Percentiles rank a stretch among this genome's conserved stretches.
Evolutionary conservation across 2,797 vertebrate species (phyloP).

Genomic region (Anguilla anguilla): DNA sequence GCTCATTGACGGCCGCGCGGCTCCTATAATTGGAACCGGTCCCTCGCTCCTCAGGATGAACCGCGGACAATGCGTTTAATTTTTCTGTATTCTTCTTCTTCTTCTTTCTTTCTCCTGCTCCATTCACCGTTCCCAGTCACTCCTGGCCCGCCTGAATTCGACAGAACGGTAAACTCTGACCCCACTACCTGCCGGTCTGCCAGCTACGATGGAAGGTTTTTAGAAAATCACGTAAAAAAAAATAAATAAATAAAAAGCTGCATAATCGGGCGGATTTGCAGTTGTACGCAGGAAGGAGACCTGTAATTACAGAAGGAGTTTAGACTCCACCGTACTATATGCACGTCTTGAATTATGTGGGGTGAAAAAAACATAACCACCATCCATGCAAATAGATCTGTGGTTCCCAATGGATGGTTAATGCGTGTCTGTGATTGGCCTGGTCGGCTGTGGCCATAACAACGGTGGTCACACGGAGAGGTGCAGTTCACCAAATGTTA

Average conservation of each 20-base stretch:
- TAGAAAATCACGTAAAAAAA: background rate
- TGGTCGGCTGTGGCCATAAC: background rate
- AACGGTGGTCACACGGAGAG: background rate
- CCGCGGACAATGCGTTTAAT: background rate
- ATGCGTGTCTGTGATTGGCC: background rate
- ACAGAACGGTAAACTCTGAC: too few relatives aligned
- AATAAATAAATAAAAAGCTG: background rate
- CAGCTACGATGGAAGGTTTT: background rate
- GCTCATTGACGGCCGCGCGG: background rate
- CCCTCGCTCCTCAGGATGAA: background rate
- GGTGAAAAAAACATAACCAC: background rate
- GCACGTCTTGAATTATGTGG: background rate
- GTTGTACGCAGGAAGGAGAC: background rate
- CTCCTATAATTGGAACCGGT: background rate
- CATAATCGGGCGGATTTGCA: background rate
- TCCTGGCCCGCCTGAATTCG: background rate
- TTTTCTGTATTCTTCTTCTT: background rate
- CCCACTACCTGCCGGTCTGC: background rate
- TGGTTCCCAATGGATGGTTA: background rate
- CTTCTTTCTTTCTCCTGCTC: background rate
- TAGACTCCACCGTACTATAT: background rate
- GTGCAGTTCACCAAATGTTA: background rate
- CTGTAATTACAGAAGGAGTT: background rate
- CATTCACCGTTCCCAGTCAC: background rate
- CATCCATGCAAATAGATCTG: background rate